These are phyloP conservation scores for Alviniconcha strummeri DNA, from an alignment of 2,888 invertebrate species.

Conservation along the genomic window DNA sequence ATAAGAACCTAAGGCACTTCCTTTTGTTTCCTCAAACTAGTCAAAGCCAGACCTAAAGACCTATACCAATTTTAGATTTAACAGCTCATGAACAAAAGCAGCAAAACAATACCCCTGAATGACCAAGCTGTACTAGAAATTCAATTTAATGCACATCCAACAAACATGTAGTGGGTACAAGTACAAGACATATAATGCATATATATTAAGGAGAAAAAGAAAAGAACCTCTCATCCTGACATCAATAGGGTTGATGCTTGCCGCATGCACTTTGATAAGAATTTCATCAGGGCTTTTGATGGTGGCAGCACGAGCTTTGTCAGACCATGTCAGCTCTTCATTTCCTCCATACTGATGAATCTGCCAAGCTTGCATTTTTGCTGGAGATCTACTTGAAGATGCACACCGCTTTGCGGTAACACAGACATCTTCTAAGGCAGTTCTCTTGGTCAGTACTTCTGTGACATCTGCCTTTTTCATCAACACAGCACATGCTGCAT, in stretches of 20 bases:
- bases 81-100: no score
- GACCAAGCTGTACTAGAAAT: no score
- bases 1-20: not conserved
- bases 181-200: no score
- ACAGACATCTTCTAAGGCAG: no score
- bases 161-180: no score
- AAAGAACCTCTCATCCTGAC: constrained; percentile 84
- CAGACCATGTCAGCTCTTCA: constrained; percentile 80
- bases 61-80: no score
- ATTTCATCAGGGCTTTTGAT: constrained; percentile 84
- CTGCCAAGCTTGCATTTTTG: constrained; percentile 81
- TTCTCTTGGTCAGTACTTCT: not conserved
- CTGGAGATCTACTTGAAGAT: constrained; percentile 12
- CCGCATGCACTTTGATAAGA: constrained; percentile 86
- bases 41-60: no score
- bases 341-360: constrained; percentile 84
- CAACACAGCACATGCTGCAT: not conserved
- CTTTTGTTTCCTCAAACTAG: no score
- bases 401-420: not conserved
- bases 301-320: constrained; percentile 80
- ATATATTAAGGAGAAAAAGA: no score
- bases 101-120: no score
- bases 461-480: not conserved
- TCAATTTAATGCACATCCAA: no score
- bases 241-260: constrained; percentile 96